phyloP scores from a whole-genome alignment of 2,888 invertebrate genomes.

The Smittia aterrima region DNA sequence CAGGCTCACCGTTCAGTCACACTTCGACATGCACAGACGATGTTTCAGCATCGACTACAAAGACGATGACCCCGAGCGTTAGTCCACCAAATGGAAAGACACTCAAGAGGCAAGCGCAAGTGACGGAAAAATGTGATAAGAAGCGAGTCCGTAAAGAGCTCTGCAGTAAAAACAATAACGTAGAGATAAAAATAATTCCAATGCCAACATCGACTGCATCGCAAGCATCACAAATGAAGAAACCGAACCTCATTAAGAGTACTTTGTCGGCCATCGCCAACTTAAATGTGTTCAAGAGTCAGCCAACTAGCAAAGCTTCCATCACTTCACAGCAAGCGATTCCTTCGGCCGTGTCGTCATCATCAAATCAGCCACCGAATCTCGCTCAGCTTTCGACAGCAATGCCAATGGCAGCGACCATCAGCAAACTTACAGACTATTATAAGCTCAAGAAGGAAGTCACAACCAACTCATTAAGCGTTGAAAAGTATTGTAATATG shows the following conservation, averaged over 20 bases:
- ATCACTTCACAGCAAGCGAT: constrained; percentile 8
- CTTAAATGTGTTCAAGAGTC: constrained; percentile 54
- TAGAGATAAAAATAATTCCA: constrained; percentile 34
- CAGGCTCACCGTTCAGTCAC: constrained; percentile 79
- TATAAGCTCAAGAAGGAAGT: constrained; percentile 41
- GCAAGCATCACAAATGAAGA: constrained; percentile 21
- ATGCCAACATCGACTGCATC: neutral
- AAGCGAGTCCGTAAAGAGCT: constrained; percentile 27
- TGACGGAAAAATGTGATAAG: constrained; percentile 35
- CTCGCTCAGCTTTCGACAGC: neutral
- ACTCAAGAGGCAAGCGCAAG: constrained; percentile 27
- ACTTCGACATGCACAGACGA: constrained; percentile 46
- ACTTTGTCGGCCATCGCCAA: constrained; percentile 45
- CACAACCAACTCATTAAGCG: neutral
- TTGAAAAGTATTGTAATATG: constrained; percentile 38
- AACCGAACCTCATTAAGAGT: constrained; percentile 23
- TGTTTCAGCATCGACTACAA: constrained; percentile 47
- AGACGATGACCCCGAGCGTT: constrained; percentile 42
- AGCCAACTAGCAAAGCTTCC: constrained; percentile 56
- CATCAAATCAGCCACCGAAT: constrained; percentile 23
- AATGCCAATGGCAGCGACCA: neutral
- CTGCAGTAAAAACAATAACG: constrained; percentile 23
- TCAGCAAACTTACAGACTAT: constrained; percentile 39
- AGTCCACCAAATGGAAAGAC: constrained; percentile 45
- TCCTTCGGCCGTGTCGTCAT: neutral